Evolutionary conservation across 2,888 invertebrate species (phyloP).

Genomic region (Cantharis rufa): DNA sequence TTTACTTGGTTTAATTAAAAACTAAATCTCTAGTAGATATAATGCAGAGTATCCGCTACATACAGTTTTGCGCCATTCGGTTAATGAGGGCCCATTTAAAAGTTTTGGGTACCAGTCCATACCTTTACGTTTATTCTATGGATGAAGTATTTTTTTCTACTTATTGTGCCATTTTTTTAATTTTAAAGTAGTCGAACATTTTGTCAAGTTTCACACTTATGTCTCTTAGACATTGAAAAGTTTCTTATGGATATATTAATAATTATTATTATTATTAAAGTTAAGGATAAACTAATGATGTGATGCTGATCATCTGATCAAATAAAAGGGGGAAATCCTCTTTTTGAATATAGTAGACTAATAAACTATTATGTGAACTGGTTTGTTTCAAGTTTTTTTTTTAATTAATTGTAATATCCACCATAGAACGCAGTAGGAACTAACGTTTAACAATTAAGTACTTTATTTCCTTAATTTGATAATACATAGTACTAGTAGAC

Average conservation of each 20-base stretch:
- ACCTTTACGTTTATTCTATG: background rate
- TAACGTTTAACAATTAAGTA: conserved; percentile 6
- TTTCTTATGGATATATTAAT: conserved; percentile 56
- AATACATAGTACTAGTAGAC: conserved; percentile 4
- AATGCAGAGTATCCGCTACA: too few species aligned
- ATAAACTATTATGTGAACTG: conserved; percentile 72
- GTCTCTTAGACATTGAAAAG: conserved; percentile 52
- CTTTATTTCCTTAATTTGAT: conserved; percentile 8
- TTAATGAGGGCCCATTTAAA: background rate
- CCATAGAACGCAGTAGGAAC: background rate
- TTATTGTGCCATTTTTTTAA: conserved; percentile 13
- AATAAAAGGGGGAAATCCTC: conserved; percentile 56
- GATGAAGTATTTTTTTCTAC: background rate
- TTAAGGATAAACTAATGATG: conserved; percentile 64
- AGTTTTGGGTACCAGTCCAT: background rate
- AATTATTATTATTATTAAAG: conserved; percentile 55
- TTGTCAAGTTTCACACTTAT: conserved; percentile 56
- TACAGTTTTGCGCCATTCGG: background rate
- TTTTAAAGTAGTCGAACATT: conserved; percentile 52
- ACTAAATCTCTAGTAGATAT: too few species aligned
- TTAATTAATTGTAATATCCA: background rate
- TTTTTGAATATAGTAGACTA: conserved; percentile 77
- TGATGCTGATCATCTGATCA: conserved; percentile 73
- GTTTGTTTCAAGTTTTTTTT: conserved; percentile 6
- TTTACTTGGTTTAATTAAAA: too few species aligned